A percentile compares a stretch with the other conserved stretches of the same genome.
Conservation (phyloP, 1,140 invertebrate genomes). For the Ostrea edulis region DNA sequence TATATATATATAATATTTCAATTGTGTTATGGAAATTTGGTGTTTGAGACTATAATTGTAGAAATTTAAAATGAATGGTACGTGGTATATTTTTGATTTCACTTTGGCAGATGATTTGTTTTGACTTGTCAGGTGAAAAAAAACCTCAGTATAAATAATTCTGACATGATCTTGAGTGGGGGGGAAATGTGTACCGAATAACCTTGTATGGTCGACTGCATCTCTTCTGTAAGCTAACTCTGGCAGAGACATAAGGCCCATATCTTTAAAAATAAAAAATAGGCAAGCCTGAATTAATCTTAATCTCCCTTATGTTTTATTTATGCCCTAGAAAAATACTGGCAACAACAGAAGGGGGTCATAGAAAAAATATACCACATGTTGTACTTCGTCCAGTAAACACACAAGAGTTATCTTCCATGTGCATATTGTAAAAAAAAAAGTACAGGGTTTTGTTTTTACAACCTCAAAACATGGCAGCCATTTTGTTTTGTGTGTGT, state of each 20-base stretch:
- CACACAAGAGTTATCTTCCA: slow-evolving; percentile 7
- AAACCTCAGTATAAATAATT: background rate
- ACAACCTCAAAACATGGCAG: slow-evolving; percentile 29
- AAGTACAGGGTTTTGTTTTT: slow-evolving; percentile 13
- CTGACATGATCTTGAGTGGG: slow-evolving; percentile 17
- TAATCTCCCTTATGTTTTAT: background rate
- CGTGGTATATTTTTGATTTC: background rate
- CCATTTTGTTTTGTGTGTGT: slow-evolving; percentile 35
- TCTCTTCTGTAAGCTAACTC: background rate
- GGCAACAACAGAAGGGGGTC: background rate
- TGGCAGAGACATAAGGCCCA: background rate
- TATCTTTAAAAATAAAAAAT: background rate
- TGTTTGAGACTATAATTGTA: background rate
- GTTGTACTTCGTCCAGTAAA: background rate
- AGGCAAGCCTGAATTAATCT: background rate
- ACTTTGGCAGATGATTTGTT: slow-evolving; percentile 15
- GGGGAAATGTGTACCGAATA: slow-evolving; percentile 3
- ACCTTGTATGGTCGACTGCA: slow-evolving; percentile 19
- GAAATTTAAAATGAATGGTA: background rate
- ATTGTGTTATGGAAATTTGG: background rate
- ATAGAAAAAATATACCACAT: background rate
- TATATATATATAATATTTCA: too few species aligned
- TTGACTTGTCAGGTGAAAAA: slow-evolving; percentile 17
- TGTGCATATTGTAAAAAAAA: slow-evolving; percentile 10
- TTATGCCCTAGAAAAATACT: background rate